Base-by-base conservation (phyloP, 2,113 vertebrate genomes). In the Corydoras maculifer region DNA sequence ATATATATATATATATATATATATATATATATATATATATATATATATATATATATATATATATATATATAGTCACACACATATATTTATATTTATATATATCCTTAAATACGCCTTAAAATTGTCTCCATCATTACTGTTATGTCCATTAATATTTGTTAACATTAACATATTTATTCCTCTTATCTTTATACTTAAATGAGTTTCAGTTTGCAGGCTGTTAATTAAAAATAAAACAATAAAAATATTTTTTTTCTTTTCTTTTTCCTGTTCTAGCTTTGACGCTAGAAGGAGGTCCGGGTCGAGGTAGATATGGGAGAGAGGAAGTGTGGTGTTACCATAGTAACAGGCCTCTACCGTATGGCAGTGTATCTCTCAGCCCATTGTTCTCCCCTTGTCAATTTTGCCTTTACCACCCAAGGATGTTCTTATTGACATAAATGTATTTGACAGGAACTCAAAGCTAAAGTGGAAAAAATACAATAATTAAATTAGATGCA, bases 291-390 rank as follows among this genome's bases (percentile, higher is more conserved):
- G n/a, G n/a, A n/a, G n/a, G 60, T 68, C 58, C 12, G 54, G 64
- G 64, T 62, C 54, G 68, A 35, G 73, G 70, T 49, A 60, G 69
- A 72, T 65, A 61, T 57, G 65, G 62, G 49, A 74, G 54, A 43
- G 69, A 70, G 68, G 58, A 50, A 67, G 75, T 69, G 73, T 73
- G 70, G 58, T 9, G 73, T 78, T 78, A 62, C 73, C 68, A 75
- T 78, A 66, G 77, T 75, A 78, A 78, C 77, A 75, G 62, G 60
- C 57, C 62, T 55, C 62, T 57, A 43, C 57, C 49, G 35, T 72
- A 72, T 73, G 66, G 66, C 73, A 62, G 62, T 31, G 73, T 72
- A 73, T 78, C 70, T 71, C 69, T 66, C 57, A 72, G 65, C 75
- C 65, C 69, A 73, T 75, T 78, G 77, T 78, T 66, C 62, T 72